Evolutionary conservation across 2,888 invertebrate species (phyloP).

Genomic region (Dolichomitus sp.): DNA sequence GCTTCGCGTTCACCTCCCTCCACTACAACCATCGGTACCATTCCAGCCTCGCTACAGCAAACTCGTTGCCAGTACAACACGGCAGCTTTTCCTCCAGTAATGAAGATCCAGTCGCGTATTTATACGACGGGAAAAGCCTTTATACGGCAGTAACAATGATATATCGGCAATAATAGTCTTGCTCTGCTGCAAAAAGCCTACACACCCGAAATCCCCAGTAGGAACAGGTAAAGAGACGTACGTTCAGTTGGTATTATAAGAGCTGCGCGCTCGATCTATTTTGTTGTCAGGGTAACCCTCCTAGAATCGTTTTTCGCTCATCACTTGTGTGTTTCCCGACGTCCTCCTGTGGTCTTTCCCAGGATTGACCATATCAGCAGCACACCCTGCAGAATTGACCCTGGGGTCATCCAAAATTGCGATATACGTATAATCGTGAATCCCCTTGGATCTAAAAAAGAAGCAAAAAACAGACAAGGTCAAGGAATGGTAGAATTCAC

Average conservation of each 20-base stretch:
- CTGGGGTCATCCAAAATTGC: conserved; percentile 28
- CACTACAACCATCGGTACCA: conserved; percentile 14
- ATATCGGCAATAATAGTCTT: conserved; percentile 70
- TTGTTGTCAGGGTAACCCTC: conserved; percentile 17
- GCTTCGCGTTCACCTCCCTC: conserved; percentile 50
- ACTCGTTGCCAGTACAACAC: conserved; percentile 3
- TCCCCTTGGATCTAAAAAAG: conserved; percentile 11
- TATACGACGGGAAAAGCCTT: conserved; percentile 77
- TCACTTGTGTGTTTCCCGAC: conserved; percentile 11
- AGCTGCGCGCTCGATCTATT: conserved; percentile 17
- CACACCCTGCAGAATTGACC: conserved; percentile 17
- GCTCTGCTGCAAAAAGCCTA: conserved; percentile 22
- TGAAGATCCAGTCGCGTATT: conserved; percentile 80
- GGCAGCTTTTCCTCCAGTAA: conserved; percentile 68
- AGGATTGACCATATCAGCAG: conserved; percentile 3
- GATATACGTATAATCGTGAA: conserved; percentile 8
- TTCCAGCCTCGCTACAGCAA: conserved; percentile 40
- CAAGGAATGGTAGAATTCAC: conserved; percentile 19
- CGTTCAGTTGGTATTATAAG: conserved; percentile 13
- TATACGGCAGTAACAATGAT: conserved; percentile 73
- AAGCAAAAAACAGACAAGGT: conserved; percentile 24
- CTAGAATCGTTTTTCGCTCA: conserved; percentile 37
- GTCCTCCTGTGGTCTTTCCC: not conserved
- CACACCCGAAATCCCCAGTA: conserved; percentile 40
- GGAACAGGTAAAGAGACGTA: conserved; percentile 44